These are phyloP conservation scores for Muscicapa striata DNA, from an alignment of 2,797 vertebrate genomes.

Conservation along the genomic window DNA sequence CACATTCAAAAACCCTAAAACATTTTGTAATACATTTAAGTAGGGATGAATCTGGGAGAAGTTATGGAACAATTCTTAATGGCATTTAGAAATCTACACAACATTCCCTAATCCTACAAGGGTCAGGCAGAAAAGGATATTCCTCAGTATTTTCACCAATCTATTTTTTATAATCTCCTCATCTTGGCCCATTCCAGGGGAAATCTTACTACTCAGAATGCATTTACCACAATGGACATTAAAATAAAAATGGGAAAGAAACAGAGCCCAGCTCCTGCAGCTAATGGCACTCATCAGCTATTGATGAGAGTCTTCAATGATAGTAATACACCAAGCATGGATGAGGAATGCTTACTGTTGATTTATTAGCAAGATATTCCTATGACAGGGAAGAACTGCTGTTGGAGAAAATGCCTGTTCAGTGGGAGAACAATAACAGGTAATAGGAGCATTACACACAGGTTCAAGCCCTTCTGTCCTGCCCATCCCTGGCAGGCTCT, in stretches of 20 bases:
- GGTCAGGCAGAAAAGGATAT: neutral
- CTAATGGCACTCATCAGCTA: neutral
- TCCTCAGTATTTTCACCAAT: neutral
- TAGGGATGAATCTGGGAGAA: neutral
- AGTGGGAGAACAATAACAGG: neutral
- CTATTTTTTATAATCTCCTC: neutral
- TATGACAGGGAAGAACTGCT: neutral
- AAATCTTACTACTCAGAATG: neutral
- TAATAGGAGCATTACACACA: neutral
- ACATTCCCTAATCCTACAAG: neutral
- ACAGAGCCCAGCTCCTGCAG: neutral
- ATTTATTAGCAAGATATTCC: neutral
- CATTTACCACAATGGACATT: neutral
- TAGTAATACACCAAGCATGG: neutral
- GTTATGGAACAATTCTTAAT: neutral
- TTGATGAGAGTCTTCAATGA: neutral
- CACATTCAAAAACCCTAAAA: rapidly evolving
- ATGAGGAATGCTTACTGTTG: neutral
- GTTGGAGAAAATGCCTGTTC: neutral
- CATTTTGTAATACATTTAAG: neutral
- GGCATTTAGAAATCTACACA: neutral
- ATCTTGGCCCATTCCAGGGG: neutral
- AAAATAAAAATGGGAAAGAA: neutral
- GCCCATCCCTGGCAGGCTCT: neutral
- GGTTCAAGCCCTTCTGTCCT: neutral